phyloP scores from a whole-genome alignment of 2,888 invertebrate genomes.

The Microctonus hyperodae region DNA sequence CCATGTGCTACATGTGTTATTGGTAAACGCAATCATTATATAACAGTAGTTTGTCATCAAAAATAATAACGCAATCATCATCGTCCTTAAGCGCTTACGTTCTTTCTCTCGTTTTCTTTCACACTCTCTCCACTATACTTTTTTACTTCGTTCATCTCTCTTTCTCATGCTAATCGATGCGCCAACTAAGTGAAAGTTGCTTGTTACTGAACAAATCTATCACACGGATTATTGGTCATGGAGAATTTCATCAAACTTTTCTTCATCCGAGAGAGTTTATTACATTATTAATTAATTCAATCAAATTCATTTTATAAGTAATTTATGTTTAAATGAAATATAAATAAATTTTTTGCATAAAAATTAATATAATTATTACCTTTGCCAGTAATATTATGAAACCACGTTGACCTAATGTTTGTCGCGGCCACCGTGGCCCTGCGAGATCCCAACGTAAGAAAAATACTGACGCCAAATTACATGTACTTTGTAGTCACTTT shows the following conservation, averaged over 20 bases:
- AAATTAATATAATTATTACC: slow-evolving; percentile 31
- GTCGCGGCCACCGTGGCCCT: slow-evolving; percentile 38
- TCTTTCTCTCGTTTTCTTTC: not conserved
- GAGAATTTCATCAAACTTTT: too few species aligned
- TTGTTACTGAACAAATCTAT: not conserved
- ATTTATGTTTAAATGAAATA: too few species aligned
- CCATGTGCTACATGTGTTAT: not conserved
- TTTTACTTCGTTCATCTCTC: not conserved
- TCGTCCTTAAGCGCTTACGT: not conserved
- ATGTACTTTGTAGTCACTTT: not conserved
- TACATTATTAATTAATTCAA: not conserved
- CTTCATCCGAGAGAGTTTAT: too few species aligned
- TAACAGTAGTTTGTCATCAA: not conserved
- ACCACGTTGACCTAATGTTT: slow-evolving; percentile 33
- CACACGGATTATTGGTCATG: not conserved
- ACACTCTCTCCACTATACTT: not conserved
- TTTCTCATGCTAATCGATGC: slow-evolving; percentile 12
- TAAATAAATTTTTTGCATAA: too few species aligned
- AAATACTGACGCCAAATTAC: slow-evolving; percentile 32
- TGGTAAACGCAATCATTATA: slow-evolving; percentile 5
- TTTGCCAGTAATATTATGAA: slow-evolving; percentile 35
- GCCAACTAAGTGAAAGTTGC: slow-evolving; percentile 4
- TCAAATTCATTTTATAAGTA: too few species aligned
- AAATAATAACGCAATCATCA: not conserved
- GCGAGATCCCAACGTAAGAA: slow-evolving; percentile 37